A percentile compares a stretch with the other conserved stretches of the same genome.
These are phyloP conservation scores for Scylla paramamosain DNA, from an alignment of 1,140 invertebrate species.

Conservation along the genomic window DNA sequence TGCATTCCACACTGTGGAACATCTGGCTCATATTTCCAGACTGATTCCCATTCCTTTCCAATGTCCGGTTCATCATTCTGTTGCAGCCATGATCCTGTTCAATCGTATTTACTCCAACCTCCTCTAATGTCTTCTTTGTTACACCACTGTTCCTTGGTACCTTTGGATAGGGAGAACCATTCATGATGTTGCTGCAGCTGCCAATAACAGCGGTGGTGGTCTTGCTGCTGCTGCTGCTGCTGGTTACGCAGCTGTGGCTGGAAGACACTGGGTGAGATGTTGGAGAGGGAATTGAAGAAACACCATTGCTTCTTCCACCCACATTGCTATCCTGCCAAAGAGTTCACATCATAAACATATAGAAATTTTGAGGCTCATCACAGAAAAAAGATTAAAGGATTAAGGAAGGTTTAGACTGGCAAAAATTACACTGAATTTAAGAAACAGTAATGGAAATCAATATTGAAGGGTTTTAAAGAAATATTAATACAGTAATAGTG, in stretches of 20 bases:
- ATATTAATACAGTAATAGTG: no score
- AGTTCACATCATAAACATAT: slow-evolving; percentile 1
- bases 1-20: background rate
- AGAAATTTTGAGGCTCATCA: no score
- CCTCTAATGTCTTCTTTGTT: slow-evolving; percentile 23
- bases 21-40: slow-evolving; percentile 26
- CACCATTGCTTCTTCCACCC: slow-evolving; percentile 54
- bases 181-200: background rate
- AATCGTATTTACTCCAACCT: background rate
- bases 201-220: slow-evolving; percentile 23
- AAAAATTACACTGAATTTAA: no score
- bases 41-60: background rate
- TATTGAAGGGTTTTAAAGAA: no score
- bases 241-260: slow-evolving; percentile 28
- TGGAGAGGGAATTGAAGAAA: slow-evolving; percentile 32
- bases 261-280: slow-evolving; percentile 52
- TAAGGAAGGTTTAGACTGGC: background rate
- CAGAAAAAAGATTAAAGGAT: background rate
- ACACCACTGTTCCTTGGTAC: slow-evolving; percentile 36
- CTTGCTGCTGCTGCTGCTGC: slow-evolving; percentile 38
- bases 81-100: background rate
- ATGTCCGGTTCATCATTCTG: slow-evolving; percentile 21
- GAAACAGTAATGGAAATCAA: no score
- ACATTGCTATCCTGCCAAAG: slow-evolving; percentile 67
- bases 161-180: background rate